Evolutionary conservation across 53 echinoderm and acorn worm genomes (phyloP), one percentile per base, ranked within the genome.

Genomic region (Antedon mediterranea): DNA sequence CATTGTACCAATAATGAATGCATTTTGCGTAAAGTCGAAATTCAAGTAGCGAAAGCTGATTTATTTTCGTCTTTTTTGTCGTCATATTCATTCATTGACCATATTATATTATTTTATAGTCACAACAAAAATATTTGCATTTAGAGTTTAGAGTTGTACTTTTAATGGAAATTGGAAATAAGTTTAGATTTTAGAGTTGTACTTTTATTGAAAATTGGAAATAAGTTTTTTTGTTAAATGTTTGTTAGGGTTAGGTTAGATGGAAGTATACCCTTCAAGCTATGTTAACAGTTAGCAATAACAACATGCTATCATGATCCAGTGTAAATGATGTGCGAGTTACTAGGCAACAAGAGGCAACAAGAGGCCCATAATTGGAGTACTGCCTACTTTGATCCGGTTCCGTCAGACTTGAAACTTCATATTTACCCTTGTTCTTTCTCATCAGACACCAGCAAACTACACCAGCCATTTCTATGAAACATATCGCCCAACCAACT

Each of bases 331-430:
- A 13, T 41, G 5, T 41, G 57, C 23, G 57, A 57, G 57, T 57
- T 37, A 11, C 15, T 57, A 26, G 57, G 11, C 37, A 37, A 37
- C 37, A 37, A 37, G 37, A 57, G 57, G 57, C 57, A 57, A 57
- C 57, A 18, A 57, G 57, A 57, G 57, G 23, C 41, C 13, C 13
- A 41, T 41, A 41, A 41, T n/a, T 57, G 26, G 57, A 57, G 57
- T 57, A 57, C 57, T 57, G 57, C 57, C 57, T 57, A 57, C 57
- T 57, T 57, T 57, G 57, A 57, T 57, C 57, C 57, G 57, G 57
- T 57, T 57, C 57, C 57, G 57, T 57, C 57, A 57, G 57, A 57
- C 57, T 57, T 8, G 57, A 18, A 3, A 57, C 57, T 57, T 57
- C 57, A 57, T 57, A 57, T 57, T 57, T 57, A 57, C 57, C 57